Conservation (phyloP, 2,888 invertebrate genomes). For the Unio pictorum region DNA sequence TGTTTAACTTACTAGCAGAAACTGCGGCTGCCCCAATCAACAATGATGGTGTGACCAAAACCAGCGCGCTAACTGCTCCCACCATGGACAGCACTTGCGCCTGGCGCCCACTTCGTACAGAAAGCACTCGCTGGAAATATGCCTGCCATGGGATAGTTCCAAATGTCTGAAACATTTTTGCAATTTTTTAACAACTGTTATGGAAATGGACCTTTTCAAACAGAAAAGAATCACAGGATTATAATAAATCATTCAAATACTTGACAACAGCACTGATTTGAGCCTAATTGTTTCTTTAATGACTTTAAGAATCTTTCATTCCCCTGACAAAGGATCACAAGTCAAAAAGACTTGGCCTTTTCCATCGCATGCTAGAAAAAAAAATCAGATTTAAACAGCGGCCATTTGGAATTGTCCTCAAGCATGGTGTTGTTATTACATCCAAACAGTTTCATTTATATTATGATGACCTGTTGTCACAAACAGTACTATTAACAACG, state of each 20-base stretch:
- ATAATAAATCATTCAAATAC: neutral
- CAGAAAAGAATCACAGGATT: neutral
- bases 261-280: neutral
- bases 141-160: slow-evolving; percentile 68
- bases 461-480: too few species aligned
- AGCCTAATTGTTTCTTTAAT: too few species aligned
- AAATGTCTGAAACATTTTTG: slow-evolving; percentile 48
- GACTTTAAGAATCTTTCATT: too few species aligned
- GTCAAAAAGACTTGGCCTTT: too few species aligned
- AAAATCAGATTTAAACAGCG: too few species aligned
- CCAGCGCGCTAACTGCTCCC: slow-evolving; percentile 52
- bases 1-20: slow-evolving; percentile 48
- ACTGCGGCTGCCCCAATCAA: slow-evolving; percentile 60
- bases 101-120: slow-evolving; percentile 47
- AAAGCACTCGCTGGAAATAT: slow-evolving; percentile 67
- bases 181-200: neutral
- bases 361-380: too few species aligned
- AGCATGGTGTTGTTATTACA: too few species aligned
- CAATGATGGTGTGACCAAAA: slow-evolving; percentile 64
- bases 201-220: neutral
- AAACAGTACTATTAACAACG: too few species aligned
- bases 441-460: too few species aligned
- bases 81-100: slow-evolving; percentile 58
- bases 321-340: too few species aligned
- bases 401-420: too few species aligned